A percentile compares a stretch with the other conserved stretches of the same genome.
phyloP scores from a whole-genome alignment of 2,797 vertebrate genomes.

The Pseudochromis fuscus region DNA sequence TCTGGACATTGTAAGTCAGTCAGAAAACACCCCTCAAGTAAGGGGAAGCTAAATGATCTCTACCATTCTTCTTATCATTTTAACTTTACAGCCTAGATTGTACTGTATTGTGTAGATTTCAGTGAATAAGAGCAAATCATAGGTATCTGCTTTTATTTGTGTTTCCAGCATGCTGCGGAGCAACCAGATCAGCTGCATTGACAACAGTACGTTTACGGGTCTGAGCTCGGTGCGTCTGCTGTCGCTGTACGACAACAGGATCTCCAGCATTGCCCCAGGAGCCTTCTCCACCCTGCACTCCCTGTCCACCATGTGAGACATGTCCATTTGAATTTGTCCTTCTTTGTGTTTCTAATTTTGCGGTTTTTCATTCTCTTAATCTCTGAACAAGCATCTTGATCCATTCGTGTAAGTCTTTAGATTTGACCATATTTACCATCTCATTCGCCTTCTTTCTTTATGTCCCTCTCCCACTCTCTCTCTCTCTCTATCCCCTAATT shows the following conservation, averaged over 20 bases:
- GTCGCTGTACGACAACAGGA: constrained; percentile 97
- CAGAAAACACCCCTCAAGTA: background rate
- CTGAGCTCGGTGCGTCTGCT: constrained; percentile 96
- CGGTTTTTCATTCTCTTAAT: constrained; percentile 11
- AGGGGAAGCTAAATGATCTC: background rate
- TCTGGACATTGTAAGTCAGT: background rate
- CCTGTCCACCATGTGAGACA: constrained; percentile 94
- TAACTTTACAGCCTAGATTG: background rate
- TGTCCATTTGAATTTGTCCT: background rate
- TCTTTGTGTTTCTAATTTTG: background rate
- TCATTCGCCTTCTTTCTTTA: constrained; percentile 2
- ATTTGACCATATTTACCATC: constrained; percentile 10
- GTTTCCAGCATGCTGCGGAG: constrained; percentile 93
- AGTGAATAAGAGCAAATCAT: background rate
- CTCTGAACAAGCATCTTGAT: constrained; percentile 1
- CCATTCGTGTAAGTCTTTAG: background rate
- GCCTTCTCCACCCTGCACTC: constrained; percentile 96
- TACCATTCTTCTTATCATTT: background rate
- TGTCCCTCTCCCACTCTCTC: background rate
- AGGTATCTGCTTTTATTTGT: background rate
- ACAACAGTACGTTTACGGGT: constrained; percentile 94
- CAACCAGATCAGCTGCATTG: constrained; percentile 97
- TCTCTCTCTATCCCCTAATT: constrained; percentile 11
- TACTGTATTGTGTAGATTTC: too few relatives aligned
- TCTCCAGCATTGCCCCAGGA: constrained; percentile 93